Evolutionary conservation across 2,113 vertebrate species (phyloP).

Genomic region (Beaufortia kweichowensis): DNA sequence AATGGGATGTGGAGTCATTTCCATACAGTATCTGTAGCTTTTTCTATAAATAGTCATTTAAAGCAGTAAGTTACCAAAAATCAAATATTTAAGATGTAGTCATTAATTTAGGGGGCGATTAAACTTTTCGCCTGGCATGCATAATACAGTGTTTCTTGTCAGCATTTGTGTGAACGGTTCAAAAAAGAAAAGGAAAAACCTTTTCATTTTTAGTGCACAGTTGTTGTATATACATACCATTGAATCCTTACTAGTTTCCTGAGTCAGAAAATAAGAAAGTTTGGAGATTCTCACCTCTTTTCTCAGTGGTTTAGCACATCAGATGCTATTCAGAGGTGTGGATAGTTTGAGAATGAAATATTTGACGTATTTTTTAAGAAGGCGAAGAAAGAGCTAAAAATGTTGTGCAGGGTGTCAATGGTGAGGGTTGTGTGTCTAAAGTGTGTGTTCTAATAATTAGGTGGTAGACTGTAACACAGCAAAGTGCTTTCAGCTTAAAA

Average conservation of each 20-base stretch:
- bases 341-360: neutral
- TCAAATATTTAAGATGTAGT: too few relatives aligned
- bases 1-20: neutral
- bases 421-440: neutral
- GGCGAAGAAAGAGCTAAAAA: slow-evolving; percentile 4
- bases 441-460: slow-evolving; percentile 24
- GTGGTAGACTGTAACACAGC: neutral
- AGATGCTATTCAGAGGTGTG: slow-evolving; percentile 6
- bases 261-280: neutral
- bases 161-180: too few relatives aligned
- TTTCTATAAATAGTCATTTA: neutral
- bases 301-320: slow-evolving; percentile 14
- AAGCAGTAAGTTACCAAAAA: neutral
- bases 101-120: too few relatives aligned
- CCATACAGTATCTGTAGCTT: neutral
- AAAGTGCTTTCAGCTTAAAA: slow-evolving; percentile 11
- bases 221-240: too few relatives aligned
- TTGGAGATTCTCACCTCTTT: neutral
- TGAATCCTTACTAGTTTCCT: too few relatives aligned
- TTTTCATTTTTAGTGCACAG: too few relatives aligned
- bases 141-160: too few relatives aligned
- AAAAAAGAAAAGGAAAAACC: too few relatives aligned
- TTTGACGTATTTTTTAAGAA: slow-evolving; percentile 10
- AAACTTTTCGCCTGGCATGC: too few relatives aligned
- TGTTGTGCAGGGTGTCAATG: neutral